Conservation (phyloP, 2,888 invertebrate species). For the Diplazon laetatorius region DNA sequence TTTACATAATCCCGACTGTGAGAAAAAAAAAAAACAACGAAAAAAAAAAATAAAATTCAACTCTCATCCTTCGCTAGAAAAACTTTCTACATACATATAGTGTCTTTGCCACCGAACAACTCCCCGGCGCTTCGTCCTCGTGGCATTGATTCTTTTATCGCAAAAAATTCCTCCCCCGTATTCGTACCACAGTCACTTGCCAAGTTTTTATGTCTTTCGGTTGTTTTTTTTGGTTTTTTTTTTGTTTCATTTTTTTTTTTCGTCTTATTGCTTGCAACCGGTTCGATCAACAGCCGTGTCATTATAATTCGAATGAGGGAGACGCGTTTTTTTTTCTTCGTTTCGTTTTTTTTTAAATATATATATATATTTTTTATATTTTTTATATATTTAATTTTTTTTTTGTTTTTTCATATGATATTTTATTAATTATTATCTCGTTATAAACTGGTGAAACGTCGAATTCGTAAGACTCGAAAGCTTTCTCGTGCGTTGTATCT, state of each 20-base stretch:
- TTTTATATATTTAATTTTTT: too few species aligned
- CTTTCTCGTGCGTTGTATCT: slow-evolving; percentile 1
- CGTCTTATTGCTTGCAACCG: slow-evolving; percentile 1
- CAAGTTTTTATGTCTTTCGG: not conserved
- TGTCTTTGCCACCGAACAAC: too few species aligned
- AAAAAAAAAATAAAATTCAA: too few species aligned
- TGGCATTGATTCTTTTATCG: not conserved
- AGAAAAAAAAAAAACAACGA: too few species aligned
- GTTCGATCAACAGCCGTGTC: not conserved
- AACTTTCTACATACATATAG: too few species aligned
- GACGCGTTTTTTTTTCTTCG: slow-evolving; percentile 4
- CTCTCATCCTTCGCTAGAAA: too few species aligned
- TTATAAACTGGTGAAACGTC: not conserved
- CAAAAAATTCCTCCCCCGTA: not conserved
- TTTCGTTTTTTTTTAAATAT: not conserved
- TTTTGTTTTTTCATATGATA: not conserved
- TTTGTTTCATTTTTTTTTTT: slow-evolving; percentile 4
- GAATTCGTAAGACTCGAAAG: slow-evolving; percentile 1
- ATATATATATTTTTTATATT: too few species aligned
- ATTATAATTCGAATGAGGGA: slow-evolving; percentile 19
- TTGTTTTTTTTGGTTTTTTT: not conserved
- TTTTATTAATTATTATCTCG: not conserved
- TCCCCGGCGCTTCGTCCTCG: too few species aligned
- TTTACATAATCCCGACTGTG: not conserved
- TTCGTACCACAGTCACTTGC: too few species aligned